phyloP scores from a whole-genome alignment of 2,797 vertebrate genomes.

The Chelidonichthys spinosus region DNA sequence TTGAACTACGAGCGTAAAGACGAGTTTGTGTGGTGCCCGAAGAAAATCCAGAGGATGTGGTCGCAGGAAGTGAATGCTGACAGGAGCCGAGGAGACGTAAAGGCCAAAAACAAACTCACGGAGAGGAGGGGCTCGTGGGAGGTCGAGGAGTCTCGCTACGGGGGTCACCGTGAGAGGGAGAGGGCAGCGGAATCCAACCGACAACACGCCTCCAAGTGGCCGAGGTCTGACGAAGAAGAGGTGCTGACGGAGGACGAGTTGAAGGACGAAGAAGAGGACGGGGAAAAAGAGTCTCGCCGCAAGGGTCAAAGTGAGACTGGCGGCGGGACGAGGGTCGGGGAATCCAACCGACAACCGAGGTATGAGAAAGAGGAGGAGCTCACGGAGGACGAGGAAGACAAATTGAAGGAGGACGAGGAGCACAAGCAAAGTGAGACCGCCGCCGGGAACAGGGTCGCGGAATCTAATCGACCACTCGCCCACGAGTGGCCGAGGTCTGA shows the following conservation, averaged over 20 bases:
- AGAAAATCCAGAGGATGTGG: conserved; percentile 71
- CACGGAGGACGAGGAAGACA: neutral
- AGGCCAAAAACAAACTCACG: no score
- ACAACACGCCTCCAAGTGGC: fast-evolving
- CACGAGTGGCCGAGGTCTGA: fast-evolving
- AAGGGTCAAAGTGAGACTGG: neutral
- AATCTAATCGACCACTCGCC: fast-evolving
- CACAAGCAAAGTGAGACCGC: neutral
- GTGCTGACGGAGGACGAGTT: fast-evolving
- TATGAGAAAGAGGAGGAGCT: no score
- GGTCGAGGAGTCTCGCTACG: no score
- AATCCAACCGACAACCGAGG: fast-evolving
- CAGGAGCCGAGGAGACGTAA: neutral
- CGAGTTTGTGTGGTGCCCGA: conserved; percentile 92
- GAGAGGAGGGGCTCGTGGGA: no score
- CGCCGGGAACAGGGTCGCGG: fast-evolving
- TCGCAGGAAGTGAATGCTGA: neutral
- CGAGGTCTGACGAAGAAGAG: no score
- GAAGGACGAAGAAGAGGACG: fast-evolving
- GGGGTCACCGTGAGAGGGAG: no score
- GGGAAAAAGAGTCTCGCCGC: fast-evolving
- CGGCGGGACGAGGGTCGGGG: fast-evolving
- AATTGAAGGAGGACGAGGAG: no score
- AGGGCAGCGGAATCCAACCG: neutral
- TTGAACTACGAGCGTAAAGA: conserved; percentile 71